Conservation (phyloP, 2,797 vertebrate species). For the Manis crassicaudata region DNA sequence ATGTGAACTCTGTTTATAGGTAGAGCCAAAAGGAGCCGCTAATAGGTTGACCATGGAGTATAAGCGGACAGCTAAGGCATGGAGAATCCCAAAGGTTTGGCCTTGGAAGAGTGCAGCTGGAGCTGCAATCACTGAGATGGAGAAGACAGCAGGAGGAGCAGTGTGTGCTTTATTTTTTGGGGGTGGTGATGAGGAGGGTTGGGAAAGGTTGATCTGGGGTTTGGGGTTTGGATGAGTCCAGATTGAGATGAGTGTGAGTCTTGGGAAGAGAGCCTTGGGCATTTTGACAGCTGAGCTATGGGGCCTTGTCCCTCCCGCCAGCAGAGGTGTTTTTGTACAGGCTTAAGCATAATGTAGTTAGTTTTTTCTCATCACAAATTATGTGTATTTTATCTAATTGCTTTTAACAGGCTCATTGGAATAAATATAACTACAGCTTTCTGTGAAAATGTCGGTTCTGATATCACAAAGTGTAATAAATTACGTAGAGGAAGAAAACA, state of each 20-base stretch:
- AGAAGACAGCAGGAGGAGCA: too few relatives aligned
- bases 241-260: not conserved
- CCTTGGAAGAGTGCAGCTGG: not conserved
- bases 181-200: too few relatives aligned
- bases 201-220: not conserved
- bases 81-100: not conserved
- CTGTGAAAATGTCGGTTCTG: slow-evolving; percentile 93
- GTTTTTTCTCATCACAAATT: not conserved
- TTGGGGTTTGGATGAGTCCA: not conserved
- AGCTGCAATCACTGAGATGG: not conserved
- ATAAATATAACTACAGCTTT: slow-evolving; percentile 39
- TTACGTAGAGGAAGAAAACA: slow-evolving; percentile 97
- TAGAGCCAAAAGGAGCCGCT: not conserved
- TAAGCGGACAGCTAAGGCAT: not conserved
- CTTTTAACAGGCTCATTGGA: slow-evolving; percentile 58
- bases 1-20: not conserved
- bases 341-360: not conserved
- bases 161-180: not conserved
- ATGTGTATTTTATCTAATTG: slow-evolving; percentile 43
- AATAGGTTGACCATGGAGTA: accelerated
- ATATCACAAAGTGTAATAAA: slow-evolving; percentile 96
- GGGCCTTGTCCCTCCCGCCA: accelerated
- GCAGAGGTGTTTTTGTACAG: not conserved
- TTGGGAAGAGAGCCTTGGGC: not conserved
- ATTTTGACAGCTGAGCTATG: not conserved